Evolutionary conservation across 2,113 vertebrate genomes (phyloP), one percentile per base, ranked within the genome.

Genomic region (Cryptoleucopteryx plumbea): DNA sequence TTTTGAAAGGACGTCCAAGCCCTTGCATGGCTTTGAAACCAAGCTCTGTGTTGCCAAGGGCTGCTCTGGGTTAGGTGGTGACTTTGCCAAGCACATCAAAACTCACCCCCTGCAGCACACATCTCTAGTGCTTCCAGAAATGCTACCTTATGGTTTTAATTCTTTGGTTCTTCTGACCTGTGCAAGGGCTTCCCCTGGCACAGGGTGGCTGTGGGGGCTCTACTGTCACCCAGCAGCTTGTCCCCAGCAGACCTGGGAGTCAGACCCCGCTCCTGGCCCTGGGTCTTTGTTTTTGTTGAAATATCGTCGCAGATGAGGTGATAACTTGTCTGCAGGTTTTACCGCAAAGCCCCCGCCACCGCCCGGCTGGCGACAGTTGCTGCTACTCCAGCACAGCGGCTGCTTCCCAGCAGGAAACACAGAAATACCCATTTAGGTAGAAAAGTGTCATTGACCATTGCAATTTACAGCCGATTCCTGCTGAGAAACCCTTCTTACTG

Each of bases 241-340:
- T 63, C 59, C 36, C 26, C 34, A 45, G 65, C 26, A 42, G 42
- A 40, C 7, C 9, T 32, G 15, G 65, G 42, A 70, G 26, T 1
- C 20, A 3, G 26, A 50, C 16, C 6, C 16, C 0, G 0, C 59
- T 70, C 34, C 43, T 23, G 13, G 25, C 32, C 47, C 42, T 25
- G 11, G 12, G 21, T 16, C 38, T 21, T 56, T 2, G 2, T 7
- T 34, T 78, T n/a, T 29, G 7, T 9, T 7, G 17, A 29, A 66
- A 52, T 34, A 4, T 8, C 6, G 0, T 8, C 1, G 0, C 1
- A 16, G 42, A 26, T 3, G 11, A 83, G 79, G 75, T 8, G 45
- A 38, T 15, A 42, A 18, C 31, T 42, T 31, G 12, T 40, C 75
- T 20, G 17, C 1, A 5, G 74, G 63, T 25, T 66, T 56, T 62